A percentile compares a stretch with the other conserved stretches of the same genome.
phyloP scores from a whole-genome alignment of 2,888 invertebrate genomes.

The Erebia palarica region DNA sequence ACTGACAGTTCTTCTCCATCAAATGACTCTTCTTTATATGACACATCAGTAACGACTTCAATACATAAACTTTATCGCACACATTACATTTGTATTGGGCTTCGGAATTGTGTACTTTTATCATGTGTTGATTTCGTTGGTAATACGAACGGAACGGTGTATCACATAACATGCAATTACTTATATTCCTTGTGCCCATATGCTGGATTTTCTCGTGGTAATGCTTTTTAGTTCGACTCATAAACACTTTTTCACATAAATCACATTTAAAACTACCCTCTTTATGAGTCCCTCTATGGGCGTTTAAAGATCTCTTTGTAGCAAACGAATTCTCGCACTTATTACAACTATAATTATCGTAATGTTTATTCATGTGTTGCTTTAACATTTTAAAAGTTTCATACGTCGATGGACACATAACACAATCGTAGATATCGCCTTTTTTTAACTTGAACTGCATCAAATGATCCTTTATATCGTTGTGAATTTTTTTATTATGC shows the following conservation, averaged over 20 bases:
- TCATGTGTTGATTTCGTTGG: slow-evolving; percentile 68
- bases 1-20: slow-evolving; percentile 75
- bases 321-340: slow-evolving; percentile 63
- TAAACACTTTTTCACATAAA: slow-evolving; percentile 67
- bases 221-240: slow-evolving; percentile 58
- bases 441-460: slow-evolving; percentile 67
- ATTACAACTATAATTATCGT: slow-evolving; percentile 61
- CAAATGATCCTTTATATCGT: slow-evolving; percentile 67
- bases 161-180: slow-evolving; percentile 69
- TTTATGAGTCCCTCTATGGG: slow-evolving; percentile 61
- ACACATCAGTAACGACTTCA: slow-evolving; percentile 67
- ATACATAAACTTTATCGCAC: slow-evolving; percentile 60
- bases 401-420: slow-evolving; percentile 62
- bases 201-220: slow-evolving; percentile 73
- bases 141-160: slow-evolving; percentile 69
- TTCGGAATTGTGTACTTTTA: slow-evolving; percentile 69
- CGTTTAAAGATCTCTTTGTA: slow-evolving; percentile 61
- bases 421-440: slow-evolving; percentile 65
- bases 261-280: slow-evolving; percentile 69
- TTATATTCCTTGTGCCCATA: slow-evolving; percentile 64
- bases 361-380: slow-evolving; percentile 74
- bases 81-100: slow-evolving; percentile 72
- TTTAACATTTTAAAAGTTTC: slow-evolving; percentile 74
- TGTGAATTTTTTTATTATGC: slow-evolving; percentile 55
- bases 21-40: slow-evolving; percentile 74